These are phyloP conservation scores for Drosophila rellima DNA, from an alignment of 2,888 invertebrate genomes.

Conservation along the genomic window DNA sequence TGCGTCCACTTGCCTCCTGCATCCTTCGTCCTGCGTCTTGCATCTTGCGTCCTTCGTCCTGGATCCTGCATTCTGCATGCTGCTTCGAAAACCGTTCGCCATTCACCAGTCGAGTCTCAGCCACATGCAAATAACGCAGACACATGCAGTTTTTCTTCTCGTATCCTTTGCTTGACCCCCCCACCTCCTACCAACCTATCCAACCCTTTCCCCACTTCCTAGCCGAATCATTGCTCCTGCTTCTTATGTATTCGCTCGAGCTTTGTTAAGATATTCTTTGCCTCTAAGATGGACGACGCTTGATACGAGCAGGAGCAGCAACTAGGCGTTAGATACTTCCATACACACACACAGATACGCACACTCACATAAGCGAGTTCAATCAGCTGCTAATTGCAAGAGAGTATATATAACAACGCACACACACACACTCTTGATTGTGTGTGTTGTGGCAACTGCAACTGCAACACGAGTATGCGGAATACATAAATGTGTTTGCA, in stretches of 20 bases:
- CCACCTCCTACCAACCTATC: neutral
- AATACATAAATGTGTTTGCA: slow-evolving; percentile 26
- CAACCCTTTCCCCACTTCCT: neutral
- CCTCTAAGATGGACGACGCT: slow-evolving; percentile 72
- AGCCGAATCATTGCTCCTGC: slow-evolving; percentile 14
- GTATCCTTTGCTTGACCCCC: slow-evolving; percentile 57
- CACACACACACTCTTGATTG: slow-evolving; percentile 24
- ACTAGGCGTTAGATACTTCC: slow-evolving; percentile 42
- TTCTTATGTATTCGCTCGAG: slow-evolving; percentile 73
- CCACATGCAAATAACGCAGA: slow-evolving; percentile 80
- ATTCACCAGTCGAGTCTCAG: slow-evolving; percentile 58
- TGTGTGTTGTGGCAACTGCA: slow-evolving; percentile 29
- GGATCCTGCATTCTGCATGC: slow-evolving; percentile 20
- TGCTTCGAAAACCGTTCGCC: slow-evolving; percentile 47
- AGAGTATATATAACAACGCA: slow-evolving; percentile 42
- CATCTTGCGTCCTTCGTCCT: slow-evolving; percentile 28
- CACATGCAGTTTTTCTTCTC: slow-evolving; percentile 80
- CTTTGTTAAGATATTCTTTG: slow-evolving; percentile 81
- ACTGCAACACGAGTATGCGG: slow-evolving; percentile 16
- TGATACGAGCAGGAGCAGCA: slow-evolving; percentile 51
- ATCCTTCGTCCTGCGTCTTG: slow-evolving; percentile 22
- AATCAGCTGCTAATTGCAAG: slow-evolving; percentile 79
- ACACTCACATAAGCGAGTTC: slow-evolving; percentile 68
- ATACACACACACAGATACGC: slow-evolving; percentile 1
- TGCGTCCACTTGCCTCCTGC: slow-evolving; percentile 41